A percentile compares a stretch with the other conserved stretches of the same genome.
Conservation (phyloP, 2,113 vertebrate genomes). For the Nothobranchius kuhntae region DNA sequence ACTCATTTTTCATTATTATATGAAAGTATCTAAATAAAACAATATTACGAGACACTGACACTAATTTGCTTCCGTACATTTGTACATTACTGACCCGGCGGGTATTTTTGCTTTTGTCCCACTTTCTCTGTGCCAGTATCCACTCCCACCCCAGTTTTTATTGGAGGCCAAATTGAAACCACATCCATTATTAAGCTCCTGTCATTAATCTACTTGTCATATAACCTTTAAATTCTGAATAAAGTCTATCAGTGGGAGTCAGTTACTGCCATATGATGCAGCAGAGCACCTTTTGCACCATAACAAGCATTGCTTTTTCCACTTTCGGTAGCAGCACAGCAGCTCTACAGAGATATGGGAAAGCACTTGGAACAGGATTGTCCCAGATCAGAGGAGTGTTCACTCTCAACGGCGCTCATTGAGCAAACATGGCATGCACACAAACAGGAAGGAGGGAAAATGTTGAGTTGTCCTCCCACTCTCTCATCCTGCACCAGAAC, state of each 20-base stretch:
- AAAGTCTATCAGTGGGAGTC: conserved; percentile 56
- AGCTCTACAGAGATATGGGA: conserved; percentile 12
- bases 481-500: background rate
- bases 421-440: conserved; percentile 6
- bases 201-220: conserved; percentile 47
- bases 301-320: conserved; percentile 28
- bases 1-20: no score
- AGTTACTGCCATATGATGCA: conserved; percentile 52
- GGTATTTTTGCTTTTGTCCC: background rate
- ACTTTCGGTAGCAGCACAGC: background rate
- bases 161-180: conserved; percentile 13
- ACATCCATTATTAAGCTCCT: conserved; percentile 56
- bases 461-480: conserved; percentile 6
- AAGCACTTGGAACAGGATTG: conserved; percentile 13
- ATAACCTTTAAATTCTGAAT: conserved; percentile 53
- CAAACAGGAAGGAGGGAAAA: conserved; percentile 16
- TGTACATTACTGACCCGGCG: background rate
- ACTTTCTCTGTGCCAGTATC: background rate
- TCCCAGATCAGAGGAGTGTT: conserved; percentile 11
- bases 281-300: conserved; percentile 15
- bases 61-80: no score
- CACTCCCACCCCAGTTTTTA: conserved; percentile 16
- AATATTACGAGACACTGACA: no score
- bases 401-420: conserved; percentile 17
- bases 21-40: no score